These are phyloP conservation scores for Fabriciana adippe DNA, from an alignment of 2,888 invertebrate species.

Conservation along the genomic window DNA sequence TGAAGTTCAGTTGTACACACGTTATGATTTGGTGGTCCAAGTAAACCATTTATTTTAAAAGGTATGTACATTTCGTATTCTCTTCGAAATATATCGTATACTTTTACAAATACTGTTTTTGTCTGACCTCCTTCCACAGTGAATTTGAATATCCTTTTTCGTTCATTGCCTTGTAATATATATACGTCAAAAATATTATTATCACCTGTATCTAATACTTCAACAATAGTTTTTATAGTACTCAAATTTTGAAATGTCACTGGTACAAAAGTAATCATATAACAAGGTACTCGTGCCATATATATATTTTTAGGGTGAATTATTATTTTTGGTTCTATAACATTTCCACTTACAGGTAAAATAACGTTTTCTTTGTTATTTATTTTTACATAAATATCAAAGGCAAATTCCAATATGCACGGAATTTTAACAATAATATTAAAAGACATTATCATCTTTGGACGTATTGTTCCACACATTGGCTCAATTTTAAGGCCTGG, in stretches of 20 bases:
- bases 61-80: conserved; percentile 83
- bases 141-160: conserved; percentile 58
- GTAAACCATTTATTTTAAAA: conserved; percentile 79
- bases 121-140: conserved; percentile 62
- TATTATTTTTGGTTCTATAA: conserved; percentile 74
- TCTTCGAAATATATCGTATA: conserved; percentile 63
- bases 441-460: conserved; percentile 74
- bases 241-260: conserved; percentile 67
- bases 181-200: conserved; percentile 69
- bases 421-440: conserved; percentile 69
- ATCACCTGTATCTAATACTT: conserved; percentile 61
- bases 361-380: conserved; percentile 72
- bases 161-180: conserved; percentile 63
- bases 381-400: conserved; percentile 67
- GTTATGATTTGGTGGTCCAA: conserved; percentile 78
- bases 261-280: conserved; percentile 66
- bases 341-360: conserved; percentile 71
- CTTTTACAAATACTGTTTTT: conserved; percentile 66
- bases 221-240: conserved; percentile 54
- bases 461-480: conserved; percentile 73
- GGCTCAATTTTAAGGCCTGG: conserved; percentile 78
- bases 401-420: conserved; percentile 65
- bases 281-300: conserved; percentile 73
- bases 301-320: conserved; percentile 77
- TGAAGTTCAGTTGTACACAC: conserved; percentile 59